phyloP scores from a whole-genome alignment of 2,797 vertebrate genomes.

The Labroides dimidiatus region DNA sequence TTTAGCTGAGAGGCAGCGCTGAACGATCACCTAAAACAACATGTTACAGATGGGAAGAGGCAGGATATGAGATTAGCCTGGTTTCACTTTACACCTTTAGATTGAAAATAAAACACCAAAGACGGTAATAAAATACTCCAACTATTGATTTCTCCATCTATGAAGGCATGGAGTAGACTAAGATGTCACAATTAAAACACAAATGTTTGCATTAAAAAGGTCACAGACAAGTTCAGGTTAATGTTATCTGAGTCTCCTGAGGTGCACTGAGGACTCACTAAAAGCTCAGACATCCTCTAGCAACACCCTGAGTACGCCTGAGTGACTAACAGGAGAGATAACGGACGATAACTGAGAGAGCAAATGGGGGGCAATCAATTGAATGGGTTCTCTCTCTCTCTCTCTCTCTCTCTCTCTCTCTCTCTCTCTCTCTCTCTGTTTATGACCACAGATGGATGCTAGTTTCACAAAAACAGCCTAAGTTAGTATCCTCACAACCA shows the following conservation, averaged over 20 bases:
- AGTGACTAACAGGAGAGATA: slow-evolving; percentile 35
- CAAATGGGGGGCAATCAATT: slow-evolving; percentile 28
- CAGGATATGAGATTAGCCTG: not conserved
- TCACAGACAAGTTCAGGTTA: not conserved
- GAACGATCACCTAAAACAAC: slow-evolving; percentile 91
- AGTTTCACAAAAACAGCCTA: not conserved
- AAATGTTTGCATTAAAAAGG: not conserved
- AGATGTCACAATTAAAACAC: slow-evolving; percentile 25
- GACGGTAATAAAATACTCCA: too few relatives aligned
- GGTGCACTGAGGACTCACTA: slow-evolving; percentile 43
- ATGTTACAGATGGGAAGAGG: not conserved
- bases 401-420: too few relatives aligned
- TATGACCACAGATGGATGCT: slow-evolving; percentile 22
- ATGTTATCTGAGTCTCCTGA: slow-evolving; percentile 45
- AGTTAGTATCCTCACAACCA: not conserved
- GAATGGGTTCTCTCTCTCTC: not conserved
- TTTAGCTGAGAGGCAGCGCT: slow-evolving; percentile 95
- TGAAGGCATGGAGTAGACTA: not conserved
- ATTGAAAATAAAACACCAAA: not conserved
- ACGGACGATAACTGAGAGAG: slow-evolving; percentile 12
- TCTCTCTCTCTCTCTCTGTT: too few relatives aligned
- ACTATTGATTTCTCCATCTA: too few relatives aligned
- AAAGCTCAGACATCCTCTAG: slow-evolving; percentile 36
- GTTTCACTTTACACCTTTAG: slow-evolving; percentile 16
- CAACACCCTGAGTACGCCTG: slow-evolving; percentile 11